Base-by-base conservation (phyloP, 1,140 invertebrate genomes). In the Brachionus plicatilis region DNA sequence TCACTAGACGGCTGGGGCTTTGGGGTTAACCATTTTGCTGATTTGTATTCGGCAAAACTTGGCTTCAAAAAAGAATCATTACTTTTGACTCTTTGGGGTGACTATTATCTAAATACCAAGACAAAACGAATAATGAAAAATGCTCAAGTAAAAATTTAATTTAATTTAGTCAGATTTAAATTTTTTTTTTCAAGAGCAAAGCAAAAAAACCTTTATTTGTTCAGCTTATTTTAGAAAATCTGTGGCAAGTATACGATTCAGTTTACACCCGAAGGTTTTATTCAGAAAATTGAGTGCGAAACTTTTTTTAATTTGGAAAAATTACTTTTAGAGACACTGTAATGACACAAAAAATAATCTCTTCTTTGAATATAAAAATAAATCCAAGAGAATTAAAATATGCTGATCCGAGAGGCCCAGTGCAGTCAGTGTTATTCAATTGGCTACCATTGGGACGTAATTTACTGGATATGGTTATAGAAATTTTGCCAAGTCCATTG, bases 1-100 rank as follows among this genome's bases (percentile, higher is more conserved):
- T 97, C 97, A 45, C 91, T 94, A 50, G 96, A 99, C 91, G 96
- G 96, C 14, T 99, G 96, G 96, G 97, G 94, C n/a, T 98, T 99
- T 90, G 92, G 91, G 8, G 88, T 92, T 12, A 86, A 87, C 60
- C 93, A 96, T 87, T 98, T 99, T 92, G 95, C 95, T 9, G 92
- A 92, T 87, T 91, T 97, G 66, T 97, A 94, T 90, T 91, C 94
- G 0, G 89, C 92, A 29, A 95, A 96, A 90, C 89, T 96, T 75
- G 93, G 92, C 17, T 90, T 94, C 14, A 93, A 91, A 83, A 87
- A 90, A 85, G 87, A 88, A 76, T 87, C 94, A 43, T 88, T 95
- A 7, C 92, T 92, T 86, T 94, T 93, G 90, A 93, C 95, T 0
- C 90, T 99, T 7, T 98, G 97, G 95, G 97, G 97, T 70, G 96